Percentiles rank a stretch among this genome's conserved stretches.
Evolutionary conservation across 2,888 invertebrate species (phyloP).

Genomic region (Tetragnatha montana): DNA sequence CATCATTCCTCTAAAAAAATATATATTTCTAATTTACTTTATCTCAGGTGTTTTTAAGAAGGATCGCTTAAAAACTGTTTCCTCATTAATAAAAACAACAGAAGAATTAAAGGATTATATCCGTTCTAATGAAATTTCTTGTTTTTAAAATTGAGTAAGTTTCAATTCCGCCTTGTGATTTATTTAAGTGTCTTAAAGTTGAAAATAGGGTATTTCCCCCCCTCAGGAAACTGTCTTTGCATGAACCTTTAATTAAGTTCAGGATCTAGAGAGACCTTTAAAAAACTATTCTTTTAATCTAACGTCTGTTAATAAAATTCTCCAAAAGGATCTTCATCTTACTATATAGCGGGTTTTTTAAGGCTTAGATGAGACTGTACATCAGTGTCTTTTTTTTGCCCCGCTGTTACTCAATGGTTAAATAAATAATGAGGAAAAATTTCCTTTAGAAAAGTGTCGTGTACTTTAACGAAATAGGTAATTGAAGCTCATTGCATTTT

Average conservation of each 20-base stretch:
- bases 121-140: background rate
- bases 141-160: background rate
- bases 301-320: background rate
- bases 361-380: background rate
- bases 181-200: background rate
- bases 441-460: background rate
- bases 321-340: background rate
- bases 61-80: background rate
- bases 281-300: background rate
- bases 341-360: background rate
- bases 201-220: background rate
- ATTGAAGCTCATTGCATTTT: constrained; percentile 1
- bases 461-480: background rate
- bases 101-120: background rate
- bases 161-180: background rate
- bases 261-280: constrained; percentile 1
- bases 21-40: too few relatives aligned
- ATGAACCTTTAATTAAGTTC: background rate
- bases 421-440: background rate
- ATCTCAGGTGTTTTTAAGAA: too few relatives aligned
- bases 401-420: background rate
- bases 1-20: too few relatives aligned
- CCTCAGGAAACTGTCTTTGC: background rate
- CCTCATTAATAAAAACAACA: background rate
- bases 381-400: background rate